Evolutionary conservation across 2,888 invertebrate species (phyloP).

Genomic region (Amphipyra tragopoginis): DNA sequence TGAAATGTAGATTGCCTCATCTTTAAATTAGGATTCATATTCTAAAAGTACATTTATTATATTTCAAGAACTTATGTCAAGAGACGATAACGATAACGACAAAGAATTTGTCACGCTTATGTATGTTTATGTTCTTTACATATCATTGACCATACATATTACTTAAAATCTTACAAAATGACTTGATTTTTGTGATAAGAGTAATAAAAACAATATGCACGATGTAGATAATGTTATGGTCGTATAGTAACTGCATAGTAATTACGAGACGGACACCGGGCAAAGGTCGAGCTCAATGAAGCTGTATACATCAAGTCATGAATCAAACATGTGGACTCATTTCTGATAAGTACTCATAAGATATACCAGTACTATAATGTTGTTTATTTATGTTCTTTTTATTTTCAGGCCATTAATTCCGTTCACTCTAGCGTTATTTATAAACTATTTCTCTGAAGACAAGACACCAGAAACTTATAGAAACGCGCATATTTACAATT

Average conservation of each 20-base stretch:
- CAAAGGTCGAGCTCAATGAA: slow-evolving; percentile 44
- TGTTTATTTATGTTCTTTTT: slow-evolving; percentile 19
- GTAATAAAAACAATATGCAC: not conserved
- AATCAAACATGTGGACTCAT: slow-evolving; percentile 30
- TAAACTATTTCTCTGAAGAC: slow-evolving; percentile 90
- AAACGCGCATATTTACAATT: slow-evolving; percentile 92
- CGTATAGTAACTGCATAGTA: slow-evolving; percentile 10
- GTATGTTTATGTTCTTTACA: too few relatives aligned
- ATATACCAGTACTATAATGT: slow-evolving; percentile 7
- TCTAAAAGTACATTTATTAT: too few relatives aligned
- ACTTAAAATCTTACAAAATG: too few relatives aligned
- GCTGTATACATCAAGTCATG: slow-evolving; percentile 12
- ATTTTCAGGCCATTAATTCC: slow-evolving; percentile 91
- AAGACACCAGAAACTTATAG: slow-evolving; percentile 82
- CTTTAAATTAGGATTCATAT: too few relatives aligned
- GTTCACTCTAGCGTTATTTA: slow-evolving; percentile 90
- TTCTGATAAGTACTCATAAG: slow-evolving; percentile 11
- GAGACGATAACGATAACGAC: too few relatives aligned
- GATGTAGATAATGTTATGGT: not conserved
- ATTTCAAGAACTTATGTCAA: too few relatives aligned
- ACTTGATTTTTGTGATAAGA: too few relatives aligned
- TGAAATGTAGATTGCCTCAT: too few relatives aligned
- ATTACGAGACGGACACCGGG: slow-evolving; percentile 12
- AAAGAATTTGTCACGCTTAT: too few relatives aligned
- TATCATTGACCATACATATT: too few relatives aligned